A percentile compares a stretch with the other conserved stretches of the same genome.
Conservation (phyloP, 2,113 vertebrate genomes). For the Apodemus speciosus region DNA sequence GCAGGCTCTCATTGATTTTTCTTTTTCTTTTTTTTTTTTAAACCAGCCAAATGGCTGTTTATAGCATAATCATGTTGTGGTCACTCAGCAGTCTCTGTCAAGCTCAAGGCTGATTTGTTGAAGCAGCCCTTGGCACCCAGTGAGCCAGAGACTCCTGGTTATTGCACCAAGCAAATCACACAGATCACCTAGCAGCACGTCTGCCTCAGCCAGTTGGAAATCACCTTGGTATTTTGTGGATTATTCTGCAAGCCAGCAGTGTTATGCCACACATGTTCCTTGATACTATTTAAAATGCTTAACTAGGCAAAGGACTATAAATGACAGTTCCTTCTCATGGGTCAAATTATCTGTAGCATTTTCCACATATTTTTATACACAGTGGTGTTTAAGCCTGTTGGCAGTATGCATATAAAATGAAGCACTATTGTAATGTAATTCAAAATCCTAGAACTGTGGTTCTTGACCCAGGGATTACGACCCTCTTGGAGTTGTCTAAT, state of each 20-base stretch:
- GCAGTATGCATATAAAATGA: constrained; percentile 85
- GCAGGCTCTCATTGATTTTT: constrained; percentile 77
- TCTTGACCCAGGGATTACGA: background rate
- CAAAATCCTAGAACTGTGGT: constrained; percentile 68
- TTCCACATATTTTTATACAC: constrained; percentile 80
- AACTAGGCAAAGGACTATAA: constrained; percentile 81
- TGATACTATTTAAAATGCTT: constrained; percentile 84
- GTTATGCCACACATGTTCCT: constrained; percentile 81
- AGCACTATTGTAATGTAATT: constrained; percentile 87
- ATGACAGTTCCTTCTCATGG: constrained; percentile 81
- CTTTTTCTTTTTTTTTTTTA: background rate
- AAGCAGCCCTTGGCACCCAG: constrained; percentile 80
- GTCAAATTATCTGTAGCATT: constrained; percentile 85
- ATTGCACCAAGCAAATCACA: constrained; percentile 81
- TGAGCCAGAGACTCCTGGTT: constrained; percentile 79
- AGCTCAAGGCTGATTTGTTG: constrained; percentile 80
- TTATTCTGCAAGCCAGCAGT: constrained; percentile 80
- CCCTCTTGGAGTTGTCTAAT: background rate
- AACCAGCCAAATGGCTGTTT: constrained; percentile 76
- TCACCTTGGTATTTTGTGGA: constrained; percentile 80
- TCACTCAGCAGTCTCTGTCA: constrained; percentile 80
- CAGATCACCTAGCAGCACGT: constrained; percentile 83
- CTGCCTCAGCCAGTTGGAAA: constrained; percentile 81
- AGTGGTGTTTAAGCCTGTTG: constrained; percentile 83
- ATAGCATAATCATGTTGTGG: constrained; percentile 80